A percentile compares a stretch with the other conserved stretches of the same genome.
Conservation (phyloP, 2,888 invertebrate species). For the Limnephilus lunatus region DNA sequence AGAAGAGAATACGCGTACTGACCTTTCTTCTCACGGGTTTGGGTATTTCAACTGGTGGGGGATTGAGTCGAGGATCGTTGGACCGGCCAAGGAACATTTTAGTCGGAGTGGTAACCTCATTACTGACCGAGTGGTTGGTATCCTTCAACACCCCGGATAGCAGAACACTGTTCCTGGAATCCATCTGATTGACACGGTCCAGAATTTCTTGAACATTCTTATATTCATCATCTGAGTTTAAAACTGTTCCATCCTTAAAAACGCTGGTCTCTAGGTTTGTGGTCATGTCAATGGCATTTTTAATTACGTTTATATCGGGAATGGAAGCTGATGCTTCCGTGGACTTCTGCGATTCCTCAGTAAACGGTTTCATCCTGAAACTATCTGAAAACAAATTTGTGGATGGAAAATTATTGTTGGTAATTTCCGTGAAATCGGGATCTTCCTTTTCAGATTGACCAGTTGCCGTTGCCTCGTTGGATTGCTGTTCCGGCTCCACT, state of each 20-base stretch:
- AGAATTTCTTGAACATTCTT: conserved; percentile 76
- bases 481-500: background rate
- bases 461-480: background rate
- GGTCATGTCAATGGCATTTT: conserved; percentile 74
- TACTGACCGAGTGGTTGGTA: conserved; percentile 67
- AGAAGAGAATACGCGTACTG: conserved; percentile 66
- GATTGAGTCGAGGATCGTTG: conserved; percentile 75
- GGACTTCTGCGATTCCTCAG: background rate
- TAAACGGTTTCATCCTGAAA: conserved; percentile 33
- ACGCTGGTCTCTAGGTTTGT: conserved; percentile 59
- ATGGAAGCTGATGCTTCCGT: conserved; percentile 70
- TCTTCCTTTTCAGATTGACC: background rate
- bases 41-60: conserved; percentile 75
- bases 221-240: conserved; percentile 73
- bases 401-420: conserved; percentile 48
- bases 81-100: conserved; percentile 68
- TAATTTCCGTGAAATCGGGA: background rate
- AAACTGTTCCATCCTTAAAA: conserved; percentile 71
- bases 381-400: conserved; percentile 45
- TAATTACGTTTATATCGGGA: conserved; percentile 75
- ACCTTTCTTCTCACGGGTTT: conserved; percentile 78
- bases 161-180: conserved; percentile 76
- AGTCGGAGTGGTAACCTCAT: conserved; percentile 67
- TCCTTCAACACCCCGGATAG: conserved; percentile 74
- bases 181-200: conserved; percentile 77